phyloP scores from a whole-genome alignment of 2,888 invertebrate genomes.

The Mimumesa dahlbomi region DNA sequence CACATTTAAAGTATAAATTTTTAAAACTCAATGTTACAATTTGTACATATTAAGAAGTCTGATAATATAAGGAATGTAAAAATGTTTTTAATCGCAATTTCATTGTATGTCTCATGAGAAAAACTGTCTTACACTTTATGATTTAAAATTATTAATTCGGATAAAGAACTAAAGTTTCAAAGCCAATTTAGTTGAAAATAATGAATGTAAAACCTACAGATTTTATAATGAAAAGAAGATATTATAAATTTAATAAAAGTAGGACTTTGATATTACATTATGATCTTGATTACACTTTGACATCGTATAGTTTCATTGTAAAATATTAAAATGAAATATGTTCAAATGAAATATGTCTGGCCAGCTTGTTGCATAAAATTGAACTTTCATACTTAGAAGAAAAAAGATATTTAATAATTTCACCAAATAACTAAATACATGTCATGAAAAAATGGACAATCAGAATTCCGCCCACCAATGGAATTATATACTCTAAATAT shows the following conservation, averaged over 20 bases:
- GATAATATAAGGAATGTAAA: constrained; percentile 57
- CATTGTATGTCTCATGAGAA: not conserved
- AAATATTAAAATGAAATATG: constrained; percentile 6
- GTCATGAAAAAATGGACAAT: constrained; percentile 45
- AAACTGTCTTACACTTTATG: too few species aligned
- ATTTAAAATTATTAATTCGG: too few species aligned
- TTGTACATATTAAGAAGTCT: constrained; percentile 22
- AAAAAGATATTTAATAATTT: not conserved
- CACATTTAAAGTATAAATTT: constrained; percentile 6
- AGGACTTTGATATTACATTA: constrained; percentile 1
- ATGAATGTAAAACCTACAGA: constrained; percentile 2
- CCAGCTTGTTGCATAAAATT: not conserved
- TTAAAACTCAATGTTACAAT: constrained; percentile 14
- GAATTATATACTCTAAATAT: constrained; percentile 48
- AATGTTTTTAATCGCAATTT: constrained; percentile 33
- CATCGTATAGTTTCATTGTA: constrained; percentile 2
- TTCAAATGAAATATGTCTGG: constrained; percentile 7
- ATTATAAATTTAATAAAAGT: not conserved
- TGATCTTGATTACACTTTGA: constrained; percentile 13
- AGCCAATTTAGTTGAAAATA: not conserved
- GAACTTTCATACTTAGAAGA: not conserved
- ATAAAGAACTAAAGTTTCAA: not conserved
- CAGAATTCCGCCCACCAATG: constrained; percentile 63
- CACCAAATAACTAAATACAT: constrained; percentile 10
- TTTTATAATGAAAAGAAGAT: constrained; percentile 3